Conservation (phyloP, 2,113 vertebrate species). For the Colinus virginianus region DNA sequence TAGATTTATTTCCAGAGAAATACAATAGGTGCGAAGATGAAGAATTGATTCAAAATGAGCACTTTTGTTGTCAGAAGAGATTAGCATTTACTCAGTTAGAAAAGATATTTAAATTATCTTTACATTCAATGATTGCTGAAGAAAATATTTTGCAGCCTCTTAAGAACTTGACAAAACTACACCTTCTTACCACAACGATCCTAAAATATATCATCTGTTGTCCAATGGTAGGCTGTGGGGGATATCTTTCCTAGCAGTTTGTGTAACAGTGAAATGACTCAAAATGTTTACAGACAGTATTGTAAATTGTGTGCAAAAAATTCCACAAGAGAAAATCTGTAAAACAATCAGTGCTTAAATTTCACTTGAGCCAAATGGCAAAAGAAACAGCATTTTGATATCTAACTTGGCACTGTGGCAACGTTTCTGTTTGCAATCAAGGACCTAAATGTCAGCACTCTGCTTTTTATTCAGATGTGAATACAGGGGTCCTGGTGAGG, state of each 20-base stretch:
- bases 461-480: conserved; percentile 42
- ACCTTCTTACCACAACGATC: neutral
- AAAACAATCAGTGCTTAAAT: neutral
- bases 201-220: neutral
- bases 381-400: neutral
- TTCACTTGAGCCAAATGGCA: neutral
- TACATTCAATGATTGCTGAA: neutral
- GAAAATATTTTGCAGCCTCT: neutral
- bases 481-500: conserved; percentile 22
- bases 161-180: neutral
- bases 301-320: neutral
- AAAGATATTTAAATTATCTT: neutral
- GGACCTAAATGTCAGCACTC: conserved; percentile 44
- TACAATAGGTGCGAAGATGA: neutral
- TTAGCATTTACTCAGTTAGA: neutral
- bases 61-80: neutral
- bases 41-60: neutral
- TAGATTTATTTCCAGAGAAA: neutral
- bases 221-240: neutral
- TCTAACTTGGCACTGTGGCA: neutral
- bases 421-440: conserved; percentile 12
- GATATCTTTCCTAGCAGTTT: neutral
- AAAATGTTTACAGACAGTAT: neutral
- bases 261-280: neutral
- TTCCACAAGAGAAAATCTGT: neutral